phyloP scores from a whole-genome alignment of 2,797 vertebrate genomes.

The Picus viridis region DNA sequence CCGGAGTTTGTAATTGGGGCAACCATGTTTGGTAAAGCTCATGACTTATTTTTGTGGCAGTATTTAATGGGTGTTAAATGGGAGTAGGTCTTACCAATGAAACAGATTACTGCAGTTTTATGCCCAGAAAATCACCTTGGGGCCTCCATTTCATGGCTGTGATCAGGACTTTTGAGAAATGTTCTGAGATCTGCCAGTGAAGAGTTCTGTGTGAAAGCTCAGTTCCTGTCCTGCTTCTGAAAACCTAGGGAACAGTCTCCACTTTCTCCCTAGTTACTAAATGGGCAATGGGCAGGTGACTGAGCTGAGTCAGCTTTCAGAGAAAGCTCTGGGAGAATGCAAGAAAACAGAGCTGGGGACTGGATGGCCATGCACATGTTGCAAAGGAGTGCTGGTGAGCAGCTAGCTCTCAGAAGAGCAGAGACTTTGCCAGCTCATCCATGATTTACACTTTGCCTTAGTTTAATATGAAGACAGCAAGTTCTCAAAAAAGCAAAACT shows the following conservation, averaged over 20 bases:
- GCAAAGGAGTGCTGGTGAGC: neutral
- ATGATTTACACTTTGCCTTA: neutral
- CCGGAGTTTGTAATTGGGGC: neutral
- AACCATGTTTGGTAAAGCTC: neutral
- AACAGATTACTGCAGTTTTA: neutral
- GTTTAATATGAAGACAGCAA: neutral
- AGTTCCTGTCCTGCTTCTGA: neutral
- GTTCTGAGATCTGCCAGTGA: neutral
- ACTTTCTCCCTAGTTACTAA: neutral
- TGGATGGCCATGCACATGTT: neutral
- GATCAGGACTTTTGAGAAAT: neutral
- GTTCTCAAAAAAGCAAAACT: neutral
- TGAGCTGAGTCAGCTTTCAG: neutral
- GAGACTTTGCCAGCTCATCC: neutral
- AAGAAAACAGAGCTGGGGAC: neutral
- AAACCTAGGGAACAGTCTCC: neutral
- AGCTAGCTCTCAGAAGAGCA: neutral
- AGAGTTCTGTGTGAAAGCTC: neutral
- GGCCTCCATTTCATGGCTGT: neutral
- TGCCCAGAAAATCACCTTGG: neutral
- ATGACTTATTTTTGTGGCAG: neutral
- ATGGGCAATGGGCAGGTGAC: too few species aligned
- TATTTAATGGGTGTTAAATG: neutral
- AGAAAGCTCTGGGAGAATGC: neutral
- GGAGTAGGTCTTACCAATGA: neutral